phyloP scores from a whole-genome alignment of 2,888 invertebrate species.

The Drosophila atripex region DNA sequence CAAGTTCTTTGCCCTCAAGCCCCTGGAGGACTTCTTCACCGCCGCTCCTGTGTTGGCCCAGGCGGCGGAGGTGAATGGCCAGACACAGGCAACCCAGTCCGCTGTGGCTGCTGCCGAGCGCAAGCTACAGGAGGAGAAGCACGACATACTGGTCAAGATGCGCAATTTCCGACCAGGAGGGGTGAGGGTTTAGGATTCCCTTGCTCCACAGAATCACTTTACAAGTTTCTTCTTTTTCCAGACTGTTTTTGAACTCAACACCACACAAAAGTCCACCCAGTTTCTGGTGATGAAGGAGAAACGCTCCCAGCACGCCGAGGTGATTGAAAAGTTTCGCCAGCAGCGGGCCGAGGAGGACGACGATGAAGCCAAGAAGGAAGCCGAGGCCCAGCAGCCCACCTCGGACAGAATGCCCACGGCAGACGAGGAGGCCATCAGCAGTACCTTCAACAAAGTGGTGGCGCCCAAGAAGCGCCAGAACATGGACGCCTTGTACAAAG shows the following conservation, averaged over 20 bases:
- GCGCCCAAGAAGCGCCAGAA: slow-evolving; percentile 84
- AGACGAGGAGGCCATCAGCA: slow-evolving; percentile 85
- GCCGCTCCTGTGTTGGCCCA: slow-evolving; percentile 81
- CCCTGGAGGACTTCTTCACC: slow-evolving; percentile 80
- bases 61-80: slow-evolving; percentile 80
- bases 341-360: slow-evolving; percentile 80
- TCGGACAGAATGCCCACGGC: slow-evolving; percentile 80
- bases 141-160: slow-evolving; percentile 82
- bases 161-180: slow-evolving; percentile 81
- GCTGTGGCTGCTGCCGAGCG: slow-evolving; percentile 73
- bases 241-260: slow-evolving; percentile 96
- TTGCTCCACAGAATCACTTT: neutral
- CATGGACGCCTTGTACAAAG: slow-evolving; percentile 86
- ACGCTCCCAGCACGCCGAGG: slow-evolving; percentile 88
- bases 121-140: slow-evolving; percentile 78
- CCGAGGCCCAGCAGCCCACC: slow-evolving; percentile 42
- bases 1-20: slow-evolving; percentile 87
- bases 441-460: slow-evolving; percentile 86
- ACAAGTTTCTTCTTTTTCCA: slow-evolving; percentile 30
- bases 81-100: slow-evolving; percentile 85
- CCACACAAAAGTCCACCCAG: slow-evolving; percentile 90
- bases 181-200: slow-evolving; percentile 58
- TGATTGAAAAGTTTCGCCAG: slow-evolving; percentile 83
- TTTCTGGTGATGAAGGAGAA: slow-evolving; percentile 95
- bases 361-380: slow-evolving; percentile 68